Evolutionary conservation across 35 echinoderm and acorn worm species (phyloP), one percentile per base, ranked within the genome.

Genomic region (Ptychodera flava): DNA sequence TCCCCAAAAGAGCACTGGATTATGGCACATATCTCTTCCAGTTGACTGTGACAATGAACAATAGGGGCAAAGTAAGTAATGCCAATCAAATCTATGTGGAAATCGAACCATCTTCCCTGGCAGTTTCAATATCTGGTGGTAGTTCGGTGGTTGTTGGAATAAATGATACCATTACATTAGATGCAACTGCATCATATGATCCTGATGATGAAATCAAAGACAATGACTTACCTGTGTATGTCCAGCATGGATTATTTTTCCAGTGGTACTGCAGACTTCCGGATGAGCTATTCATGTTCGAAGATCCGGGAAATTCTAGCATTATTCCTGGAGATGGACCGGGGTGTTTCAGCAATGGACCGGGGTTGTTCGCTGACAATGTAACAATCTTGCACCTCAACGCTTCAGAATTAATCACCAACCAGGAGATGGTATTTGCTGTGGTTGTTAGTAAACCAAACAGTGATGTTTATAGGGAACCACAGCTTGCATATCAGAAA

Each of bases 131-230:
- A 37, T 35, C 29, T 76, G 93, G 93, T 6, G 93, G 93, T 28
- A 78, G 37, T 83, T 84, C 82, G 53, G 93, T 91, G 2, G 88
- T 78, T 15, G 34, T 91, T 28, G 80, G 35, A 45, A 78, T 79
- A 29, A 87, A 90, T 81, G 88, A 85, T 0, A 85, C 28, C 53
- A 34, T 94, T 1, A 75, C 84, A 28, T 83, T 94, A 34, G 80
- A 91, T 82, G 93, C 89, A 22, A 88, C 93, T 31, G 28, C n/a
- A 35, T 94, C 89, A n/a, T 84, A 78, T 88, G 93, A 94, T 88
- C 93, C 93, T 0, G 93, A 94, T 94, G 85, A 38, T 31, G 32
- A 53, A 1, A 36, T 33, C 30, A 16, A 28, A 32, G 32, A 31
- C 33, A 77, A 6, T 12, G 22, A 12, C 22, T 12, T 64, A 6